Base-by-base conservation (phyloP, 2,797 vertebrate genomes). In the Prunella strophiata region DNA sequence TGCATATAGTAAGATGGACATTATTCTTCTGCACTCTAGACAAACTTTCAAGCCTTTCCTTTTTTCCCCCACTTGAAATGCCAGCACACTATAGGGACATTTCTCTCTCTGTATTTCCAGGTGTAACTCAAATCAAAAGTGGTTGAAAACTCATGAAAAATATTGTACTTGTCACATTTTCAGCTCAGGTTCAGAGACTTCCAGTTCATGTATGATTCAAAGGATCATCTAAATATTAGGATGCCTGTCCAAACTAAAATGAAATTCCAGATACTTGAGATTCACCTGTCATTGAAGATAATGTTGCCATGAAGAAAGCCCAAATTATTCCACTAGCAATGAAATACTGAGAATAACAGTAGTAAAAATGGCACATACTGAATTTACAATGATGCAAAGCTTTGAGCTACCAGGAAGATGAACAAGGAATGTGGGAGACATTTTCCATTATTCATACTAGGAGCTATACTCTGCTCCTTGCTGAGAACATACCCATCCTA, bases 141-240 rank as follows among this genome's bases (percentile, higher is more conserved):
- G 7, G 45, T 48, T 79, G 55, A 82, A 90, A 81, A 81, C 43
- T 94, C 32, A 17, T 30, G 22, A 85, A 89, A 88, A 91, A 55
- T 38, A 55, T 29, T 29, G 13, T 40, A 42, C 9, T 38, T 91
- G 55, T 86, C 73, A 76, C 13, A 45, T 88, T 84, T 92, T 73
- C 73, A 67, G 36, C 62, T 88, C 62, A 78, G 30, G 27, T 87
- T 86, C 34, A 59, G 59, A 76, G 51, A 77, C 32, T 87, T 79
- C 32, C 72, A 45, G 40, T 61, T 91, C 66, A 85, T 40, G 10
- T 65, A 85, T 11, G 52, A 90, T 81, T 94, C 71, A 92, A 83
- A 85, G 65, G 70, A 88, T 89, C 57, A 47, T 88, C 45, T 82
- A 83, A 93, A 88, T 76, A 90, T 87, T 91, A 86, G 38, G 55